Evolutionary conservation across 1,140 invertebrate species (phyloP).

Genomic region (Colletes latitarsis): DNA sequence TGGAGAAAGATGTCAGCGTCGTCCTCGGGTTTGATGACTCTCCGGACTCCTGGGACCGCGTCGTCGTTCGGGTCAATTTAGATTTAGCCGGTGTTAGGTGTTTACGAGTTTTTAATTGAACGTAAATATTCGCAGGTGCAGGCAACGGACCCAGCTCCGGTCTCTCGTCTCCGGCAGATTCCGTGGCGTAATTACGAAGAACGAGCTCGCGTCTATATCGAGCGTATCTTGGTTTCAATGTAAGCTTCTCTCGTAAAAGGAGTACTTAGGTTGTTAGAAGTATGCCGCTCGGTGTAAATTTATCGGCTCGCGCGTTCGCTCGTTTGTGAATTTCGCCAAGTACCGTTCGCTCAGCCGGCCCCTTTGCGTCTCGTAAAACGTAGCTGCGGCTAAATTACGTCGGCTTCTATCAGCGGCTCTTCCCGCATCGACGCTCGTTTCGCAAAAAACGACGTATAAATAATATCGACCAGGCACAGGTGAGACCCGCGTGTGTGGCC

Average conservation of each 20-base stretch:
- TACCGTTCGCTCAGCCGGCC: conserved; percentile 1
- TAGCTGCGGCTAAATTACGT: conserved; percentile 45
- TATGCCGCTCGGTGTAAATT: conserved; percentile 59
- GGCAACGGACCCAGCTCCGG: neutral
- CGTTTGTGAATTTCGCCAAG: conserved; percentile 39
- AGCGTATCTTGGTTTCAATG: conserved; percentile 45
- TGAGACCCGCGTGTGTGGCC: conserved; percentile 40
- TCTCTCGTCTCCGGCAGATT: conserved; percentile 19
- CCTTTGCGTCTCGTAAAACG: conserved; percentile 50
- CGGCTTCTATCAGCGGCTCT: neutral
- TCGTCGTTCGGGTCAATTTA: conserved; percentile 19
- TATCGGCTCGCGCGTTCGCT: conserved; percentile 45
- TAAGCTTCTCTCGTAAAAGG: conserved; percentile 52
- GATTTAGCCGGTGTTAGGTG: conserved; percentile 53
- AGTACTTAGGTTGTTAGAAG: conserved; percentile 40
- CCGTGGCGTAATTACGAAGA: conserved; percentile 43
- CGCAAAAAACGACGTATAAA: conserved; percentile 34
- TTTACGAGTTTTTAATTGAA: conserved; percentile 65
- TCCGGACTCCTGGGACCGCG: neutral
- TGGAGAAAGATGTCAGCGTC: neutral
- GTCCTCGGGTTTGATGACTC: neutral
- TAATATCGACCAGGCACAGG: conserved; percentile 44
- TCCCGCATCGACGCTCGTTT: conserved; percentile 8
- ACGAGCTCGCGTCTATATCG: conserved; percentile 12
- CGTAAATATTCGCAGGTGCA: conserved; percentile 64